A percentile compares a stretch with the other conserved stretches of the same genome.
phyloP scores from a whole-genome alignment of 1,140 invertebrate species.

The Anastrepha ludens region DNA sequence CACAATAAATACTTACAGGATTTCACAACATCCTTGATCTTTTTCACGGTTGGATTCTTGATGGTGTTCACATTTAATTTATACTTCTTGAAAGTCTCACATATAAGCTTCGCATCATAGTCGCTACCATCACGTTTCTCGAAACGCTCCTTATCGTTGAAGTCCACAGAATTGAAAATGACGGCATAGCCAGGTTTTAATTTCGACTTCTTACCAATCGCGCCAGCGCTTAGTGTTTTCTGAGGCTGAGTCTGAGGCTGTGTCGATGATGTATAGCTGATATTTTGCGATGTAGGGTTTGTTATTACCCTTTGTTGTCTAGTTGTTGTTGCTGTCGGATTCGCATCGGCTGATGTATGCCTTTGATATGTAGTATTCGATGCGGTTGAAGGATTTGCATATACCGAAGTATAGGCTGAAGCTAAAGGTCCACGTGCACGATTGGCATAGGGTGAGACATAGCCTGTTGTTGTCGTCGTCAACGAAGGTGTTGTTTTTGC shows the following conservation, averaged over 20 bases:
- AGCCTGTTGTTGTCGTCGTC: neutral
- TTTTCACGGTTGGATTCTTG: constrained; percentile 63
- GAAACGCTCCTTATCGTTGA: constrained; percentile 61
- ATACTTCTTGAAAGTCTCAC: constrained; percentile 60
- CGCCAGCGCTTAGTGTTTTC: constrained; percentile 3
- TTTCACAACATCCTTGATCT: constrained; percentile 59
- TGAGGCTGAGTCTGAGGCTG: neutral
- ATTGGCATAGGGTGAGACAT: constrained; percentile 35
- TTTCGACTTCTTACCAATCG: constrained; percentile 42
- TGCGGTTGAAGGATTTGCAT: neutral
- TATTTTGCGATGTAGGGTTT: neutral
- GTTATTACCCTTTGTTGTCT: neutral
- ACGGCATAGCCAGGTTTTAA: constrained; percentile 66
- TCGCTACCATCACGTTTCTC: constrained; percentile 64
- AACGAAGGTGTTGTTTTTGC: neutral
- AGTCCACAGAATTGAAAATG: constrained; percentile 69
- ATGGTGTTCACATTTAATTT: constrained; percentile 66
- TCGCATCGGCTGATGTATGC: neutral
- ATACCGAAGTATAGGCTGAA: too few species aligned
- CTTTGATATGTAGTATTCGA: neutral
- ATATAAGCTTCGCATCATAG: constrained; percentile 64
- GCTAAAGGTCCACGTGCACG: neutral
- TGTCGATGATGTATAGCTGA: neutral
- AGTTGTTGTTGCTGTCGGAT: neutral
- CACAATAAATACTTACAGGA: constrained; percentile 61